These are phyloP conservation scores for Tryphoninae sp. DNA, from an alignment of 2,888 invertebrate species.

Conservation along the genomic window DNA sequence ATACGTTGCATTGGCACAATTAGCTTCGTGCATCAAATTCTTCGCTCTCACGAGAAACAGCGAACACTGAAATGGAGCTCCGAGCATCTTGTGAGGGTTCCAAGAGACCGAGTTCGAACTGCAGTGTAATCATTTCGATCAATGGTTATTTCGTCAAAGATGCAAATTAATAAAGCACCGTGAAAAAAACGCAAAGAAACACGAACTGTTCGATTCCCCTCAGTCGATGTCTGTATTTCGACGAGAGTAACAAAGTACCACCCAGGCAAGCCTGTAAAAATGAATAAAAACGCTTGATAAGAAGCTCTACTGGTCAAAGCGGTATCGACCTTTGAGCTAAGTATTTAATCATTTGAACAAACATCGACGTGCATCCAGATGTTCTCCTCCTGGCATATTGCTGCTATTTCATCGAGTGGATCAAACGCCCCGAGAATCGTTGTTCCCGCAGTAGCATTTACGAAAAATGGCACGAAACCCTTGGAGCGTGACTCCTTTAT, in stretches of 20 bases:
- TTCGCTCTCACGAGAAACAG: conserved; percentile 85
- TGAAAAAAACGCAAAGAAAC: conserved; percentile 37
- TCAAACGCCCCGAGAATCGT: conserved; percentile 94
- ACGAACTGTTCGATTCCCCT: conserved; percentile 86
- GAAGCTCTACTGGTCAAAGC: background rate
- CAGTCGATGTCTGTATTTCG: conserved; percentile 84
- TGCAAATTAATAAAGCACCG: too few species aligned
- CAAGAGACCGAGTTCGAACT: conserved; percentile 91
- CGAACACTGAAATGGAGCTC: conserved; percentile 90
- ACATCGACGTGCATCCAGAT: conserved; percentile 94
- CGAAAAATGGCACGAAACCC: conserved; percentile 86
- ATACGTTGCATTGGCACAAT: conserved; percentile 88
- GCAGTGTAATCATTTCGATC: conserved; percentile 66
- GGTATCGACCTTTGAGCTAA: background rate
- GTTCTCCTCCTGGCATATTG: conserved; percentile 86
- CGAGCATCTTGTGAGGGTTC: conserved; percentile 94
- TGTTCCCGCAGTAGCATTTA: conserved; percentile 90
- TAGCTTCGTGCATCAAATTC: conserved; percentile 85
- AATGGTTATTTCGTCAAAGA: background rate
- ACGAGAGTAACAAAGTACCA: conserved; percentile 88
- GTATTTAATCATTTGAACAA: conserved; percentile 74
- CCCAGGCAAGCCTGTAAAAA: conserved; percentile 89
- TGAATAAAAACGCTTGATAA: conserved; percentile 12
- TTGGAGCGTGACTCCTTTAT: conserved; percentile 82
- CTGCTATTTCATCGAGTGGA: conserved; percentile 86